Base-by-base conservation (phyloP, 92 coral and sea anemone genomes). In the Zoanthus solanderi region DNA sequence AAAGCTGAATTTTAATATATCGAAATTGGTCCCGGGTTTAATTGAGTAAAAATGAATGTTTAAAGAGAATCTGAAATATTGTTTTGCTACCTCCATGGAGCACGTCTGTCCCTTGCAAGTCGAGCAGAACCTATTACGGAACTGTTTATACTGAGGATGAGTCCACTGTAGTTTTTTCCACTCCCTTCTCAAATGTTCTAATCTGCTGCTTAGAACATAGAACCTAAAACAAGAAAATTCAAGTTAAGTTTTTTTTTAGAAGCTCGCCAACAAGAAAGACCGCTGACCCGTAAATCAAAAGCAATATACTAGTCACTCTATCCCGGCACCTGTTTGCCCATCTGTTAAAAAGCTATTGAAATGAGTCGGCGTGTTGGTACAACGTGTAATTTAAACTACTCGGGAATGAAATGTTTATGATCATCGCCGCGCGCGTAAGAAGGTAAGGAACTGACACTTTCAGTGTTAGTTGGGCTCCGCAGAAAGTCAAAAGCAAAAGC, bases 111-210 rank as follows among this genome's bases (percentile, higher is more conserved):
- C 93, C 14, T 76, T 87, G 52, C 93, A 91, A n/a, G 85, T 37
- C 13, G 84, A 65, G 75, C 93, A 91, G 91, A 91, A 46, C 79
- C 17, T 84, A 18, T 83, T 61, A 16, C 93, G 93, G 83, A 44
- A 87, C 5, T 69, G 29, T 23, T 56, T 87, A 56, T 76, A 76
- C 28, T 91, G 42, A 10, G 83, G 78, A 47, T 82, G 48, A 29
- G 82, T 83, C 75, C 84, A 91, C 71, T 91, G 94, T 52, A 88
- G 47, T 73, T 53, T 52, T 46, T 74, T 88, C 89, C 91, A 91
- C 72, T 91, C 79, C 10, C 45, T 53, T 30, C 52, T 6, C 23
- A 91, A 91, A 79, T 83, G 88, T 14, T 88, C 71, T 37, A 75
- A 54, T 29, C 94, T 92, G 67, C 75, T 71, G 34, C 83, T 72